Base-by-base conservation (phyloP, 2,797 vertebrate genomes). In the Acanthurus tractus region DNA sequence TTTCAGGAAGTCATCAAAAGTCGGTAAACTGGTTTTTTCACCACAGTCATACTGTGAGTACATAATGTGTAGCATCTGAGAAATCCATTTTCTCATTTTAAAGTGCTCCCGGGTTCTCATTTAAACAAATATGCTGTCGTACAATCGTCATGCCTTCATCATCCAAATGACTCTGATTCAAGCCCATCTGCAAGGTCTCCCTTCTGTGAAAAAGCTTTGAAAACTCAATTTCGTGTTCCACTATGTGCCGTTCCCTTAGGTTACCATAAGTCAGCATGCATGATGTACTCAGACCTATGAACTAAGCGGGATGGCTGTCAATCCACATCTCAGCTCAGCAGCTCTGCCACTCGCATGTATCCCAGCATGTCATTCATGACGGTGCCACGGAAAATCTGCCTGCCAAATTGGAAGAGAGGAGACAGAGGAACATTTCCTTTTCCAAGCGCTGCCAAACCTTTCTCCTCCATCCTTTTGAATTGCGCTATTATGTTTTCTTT, bases 51-150 rank as follows among this genome's bases (percentile, higher is more conserved):
- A 44, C 40, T 48, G 50, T 57, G 34, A 5, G 44, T 2, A 15
- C 61, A 56, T 44, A 38, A 29, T 73, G 59, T 49, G 5, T 4
- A 46, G 63, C 69, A 77, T 77, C 84, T 76, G 79, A 87, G 52
- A 67, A 76, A 85, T 75, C 48, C 0, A 75, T 88, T 70, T 79
- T 65, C 63, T 44, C 57, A 2, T n/a, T 73, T 78, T 55, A 62
- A 40, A 46, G 65, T 69, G 53, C 48, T 61, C 36, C 65, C 46
- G 22, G 22, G n/a, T 73, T 78, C 22, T 65, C 4, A 45, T 74
- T 83, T 65, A 57, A 73, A 58, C 3, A 65, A 70, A 79, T 80
- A 65, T 40, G 38, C 38, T 40, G 38, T 38, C 59, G 52, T 0
- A 6, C 65, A 44, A 34, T 80, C 29, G 59, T 36, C 68, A 58